Evolutionary conservation across 2,113 vertebrate species (phyloP), one percentile per base, ranked within the genome.

Genomic region (Brachyistius frenatus): DNA sequence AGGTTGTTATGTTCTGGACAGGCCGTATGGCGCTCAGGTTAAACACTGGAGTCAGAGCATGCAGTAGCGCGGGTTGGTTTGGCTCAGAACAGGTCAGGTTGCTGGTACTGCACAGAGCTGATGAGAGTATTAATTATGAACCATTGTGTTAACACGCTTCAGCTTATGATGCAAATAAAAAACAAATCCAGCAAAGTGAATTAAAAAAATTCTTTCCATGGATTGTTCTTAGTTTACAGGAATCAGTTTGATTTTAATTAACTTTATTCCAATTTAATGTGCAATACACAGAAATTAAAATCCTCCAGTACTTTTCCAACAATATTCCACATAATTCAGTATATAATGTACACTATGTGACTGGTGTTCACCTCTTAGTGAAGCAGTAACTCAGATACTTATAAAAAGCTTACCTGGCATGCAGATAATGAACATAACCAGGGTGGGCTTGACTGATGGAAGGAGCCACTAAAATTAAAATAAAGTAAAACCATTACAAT

Each of bases 11-110:
- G 84, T 86, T 76, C 46, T 64, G 50, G 32, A 94, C 94, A 0
- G 94, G 94, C 1, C 94, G 81, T 9, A 95, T 80, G 71, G 63
- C 31, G 1, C 37, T 89, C 49, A 88, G 73, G 23, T 73, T 60
- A 11, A 93, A 89, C 30, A 91, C 13, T 0, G 76, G 91, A 16
- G 36, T 44, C 69, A 95, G 65, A 30, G 90, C 93, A 1, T 78
- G 2, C 57, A 93, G 66, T 23, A 95, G 82, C 6, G 87, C 79
- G 0, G 33, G 53, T 16, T 86, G 86, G 41, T 73, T 87, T 0
- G 93, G 88, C 30, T 78, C 7, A 2, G 93, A 87, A 71, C 94
- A 95, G 58, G 86, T 93, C 30, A 93, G 1, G 3, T 7, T 4
- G 13, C 64, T 11, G n/a, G 23, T 30, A 14, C 77, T 50, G 68